Evolutionary conservation across 2,888 invertebrate species (phyloP).

Genomic region (Caenorhabditis sp.): DNA sequence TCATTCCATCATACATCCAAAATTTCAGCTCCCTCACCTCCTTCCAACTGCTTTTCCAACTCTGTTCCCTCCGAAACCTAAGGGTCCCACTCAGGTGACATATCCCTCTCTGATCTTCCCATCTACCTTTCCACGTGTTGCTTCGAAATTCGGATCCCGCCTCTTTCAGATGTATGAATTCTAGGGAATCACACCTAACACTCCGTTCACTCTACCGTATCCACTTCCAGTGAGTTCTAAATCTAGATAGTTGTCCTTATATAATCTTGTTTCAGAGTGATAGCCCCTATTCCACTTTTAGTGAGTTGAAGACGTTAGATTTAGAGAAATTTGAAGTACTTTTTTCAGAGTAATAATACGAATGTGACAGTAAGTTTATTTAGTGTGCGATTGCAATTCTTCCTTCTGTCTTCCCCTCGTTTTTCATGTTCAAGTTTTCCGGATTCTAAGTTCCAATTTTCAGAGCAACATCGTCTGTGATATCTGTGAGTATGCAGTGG

Average conservation of each 20-base stretch:
- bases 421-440: neutral
- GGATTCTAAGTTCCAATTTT: neutral
- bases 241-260: neutral
- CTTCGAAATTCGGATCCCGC: conserved; percentile 1
- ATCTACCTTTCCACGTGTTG: conserved; percentile 39
- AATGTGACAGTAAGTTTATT: conserved; percentile 21
- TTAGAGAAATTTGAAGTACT: neutral
- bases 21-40: conserved; percentile 20
- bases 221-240: conserved; percentile 40
- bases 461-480: conserved; percentile 40
- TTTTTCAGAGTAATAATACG: conserved; percentile 36
- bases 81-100: conserved; percentile 15
- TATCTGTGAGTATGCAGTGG: conserved; percentile 38
- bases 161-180: neutral
- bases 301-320: conserved; percentile 7
- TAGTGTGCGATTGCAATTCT: neutral
- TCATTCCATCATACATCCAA: too few species aligned
- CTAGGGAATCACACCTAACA: conserved; percentile 36
- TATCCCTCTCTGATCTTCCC: conserved; percentile 14
- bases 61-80: conserved; percentile 24
- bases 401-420: neutral
- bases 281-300: conserved; percentile 42
- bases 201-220: conserved; percentile 55
- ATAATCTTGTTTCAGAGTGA: conserved; percentile 48
- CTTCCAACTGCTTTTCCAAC: conserved; percentile 14